Conservation (phyloP, 2,888 invertebrate species). For the Scaptomyza caliginosa region DNA sequence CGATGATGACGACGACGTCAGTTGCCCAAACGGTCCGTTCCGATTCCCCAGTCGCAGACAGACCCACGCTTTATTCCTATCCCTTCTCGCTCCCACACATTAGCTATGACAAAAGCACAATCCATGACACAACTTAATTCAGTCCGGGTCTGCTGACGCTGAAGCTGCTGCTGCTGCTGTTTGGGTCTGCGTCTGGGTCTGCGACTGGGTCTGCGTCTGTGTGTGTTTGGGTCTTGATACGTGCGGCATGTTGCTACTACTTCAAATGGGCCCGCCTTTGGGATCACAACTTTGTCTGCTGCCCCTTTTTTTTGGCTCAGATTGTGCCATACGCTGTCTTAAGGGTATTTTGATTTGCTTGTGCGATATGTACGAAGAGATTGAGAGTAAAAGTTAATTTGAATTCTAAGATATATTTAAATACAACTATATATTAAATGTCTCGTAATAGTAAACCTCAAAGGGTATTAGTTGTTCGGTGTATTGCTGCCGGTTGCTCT, state of each 20-base stretch:
- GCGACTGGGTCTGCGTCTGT: slow-evolving; percentile 19
- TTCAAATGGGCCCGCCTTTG: slow-evolving; percentile 40
- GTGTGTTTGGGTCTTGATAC: slow-evolving; percentile 51
- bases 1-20: slow-evolving; percentile 8
- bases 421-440: too few species aligned
- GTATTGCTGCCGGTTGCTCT: not conserved
- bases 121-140: slow-evolving; percentile 16
- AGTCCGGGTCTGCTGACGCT: slow-evolving; percentile 15
- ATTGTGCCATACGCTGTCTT: not conserved
- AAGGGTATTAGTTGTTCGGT: not conserved
- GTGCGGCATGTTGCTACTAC: slow-evolving; percentile 63
- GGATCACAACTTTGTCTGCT: slow-evolving; percentile 51
- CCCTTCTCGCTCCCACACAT: not conserved
- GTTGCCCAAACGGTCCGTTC: slow-evolving; percentile 22
- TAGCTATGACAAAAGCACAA: slow-evolving; percentile 49
- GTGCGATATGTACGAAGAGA: not conserved
- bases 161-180: slow-evolving; percentile 15
- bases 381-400: not conserved
- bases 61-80: not conserved
- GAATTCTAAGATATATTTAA: too few species aligned
- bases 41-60: slow-evolving; percentile 33
- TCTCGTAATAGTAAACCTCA: not conserved
- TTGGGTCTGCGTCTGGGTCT: slow-evolving; percentile 12
- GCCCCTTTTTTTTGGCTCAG: slow-evolving; percentile 32
- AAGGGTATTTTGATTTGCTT: not conserved